Evolutionary conservation across 2,797 vertebrate genomes (phyloP), one percentile per base, ranked within the genome.

Genomic region (Synaphobranchus kaupii): DNA sequence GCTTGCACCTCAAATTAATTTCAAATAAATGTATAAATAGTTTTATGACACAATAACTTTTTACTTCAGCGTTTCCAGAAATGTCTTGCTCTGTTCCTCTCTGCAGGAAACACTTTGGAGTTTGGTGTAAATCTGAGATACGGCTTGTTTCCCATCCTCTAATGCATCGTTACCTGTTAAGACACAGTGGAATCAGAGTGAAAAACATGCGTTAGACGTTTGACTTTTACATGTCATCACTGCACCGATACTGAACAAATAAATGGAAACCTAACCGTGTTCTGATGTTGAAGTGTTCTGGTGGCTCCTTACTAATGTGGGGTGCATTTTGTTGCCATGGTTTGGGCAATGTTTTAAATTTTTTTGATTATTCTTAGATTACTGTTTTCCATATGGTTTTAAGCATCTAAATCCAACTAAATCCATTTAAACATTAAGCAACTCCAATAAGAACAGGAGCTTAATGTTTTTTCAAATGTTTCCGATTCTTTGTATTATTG

Each of bases 51-150:
- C 9, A 10, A 52, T 1, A 52, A 56, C 12, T 58, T 25, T 15
- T 31, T 84, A 87, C 83, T 76, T 87, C 7, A 87, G 48, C 1
- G 28, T 22, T 22, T 87, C n/a, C 50, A 87, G 63, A 52, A 84
- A 84, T 50, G 15, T 20, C 13, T 47, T 63, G 78, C 47, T 83
- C 44, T 84, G 25, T 4, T 6, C 17, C 6, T 10, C 48, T 56
- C 20, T 10, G 66, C 63, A 22, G 47, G 52, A 48, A 76, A 84
- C 48, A 1, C n/a, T 13, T 48, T 47, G 1, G 1, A 87, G 82
- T 76, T 83, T 68, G 7, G 28, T 2, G 6, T 22, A 28, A 50
- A 87, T 8, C 28, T 73, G 7, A 20, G 82, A 78, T 34, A 76
- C 58, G 7, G 13, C 39, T 9, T 68, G 0, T 68, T 39, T 71